These are phyloP conservation scores for Rhabdornis inornatus DNA, from an alignment of 2,113 vertebrate species.

Conservation along the genomic window DNA sequence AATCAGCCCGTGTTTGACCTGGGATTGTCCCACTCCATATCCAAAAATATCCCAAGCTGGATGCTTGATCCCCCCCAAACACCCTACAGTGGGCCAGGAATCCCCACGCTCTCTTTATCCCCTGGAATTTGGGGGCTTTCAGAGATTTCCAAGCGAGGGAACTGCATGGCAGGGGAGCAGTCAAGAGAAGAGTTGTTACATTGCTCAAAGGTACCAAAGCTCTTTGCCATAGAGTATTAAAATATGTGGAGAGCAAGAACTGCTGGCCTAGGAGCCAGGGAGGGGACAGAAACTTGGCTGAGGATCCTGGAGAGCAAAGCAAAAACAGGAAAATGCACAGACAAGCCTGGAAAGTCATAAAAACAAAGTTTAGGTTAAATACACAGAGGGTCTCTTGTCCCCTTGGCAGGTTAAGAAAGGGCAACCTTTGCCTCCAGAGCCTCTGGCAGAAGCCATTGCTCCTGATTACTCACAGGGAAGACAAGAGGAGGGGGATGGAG, in stretches of 20 bases:
- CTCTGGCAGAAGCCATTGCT: not conserved
- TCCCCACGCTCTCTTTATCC: not conserved
- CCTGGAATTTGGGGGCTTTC: not conserved
- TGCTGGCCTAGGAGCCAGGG: not conserved
- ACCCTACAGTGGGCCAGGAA: not conserved
- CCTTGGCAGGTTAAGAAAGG: not conserved
- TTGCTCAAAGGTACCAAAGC: not conserved
- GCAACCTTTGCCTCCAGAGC: not conserved
- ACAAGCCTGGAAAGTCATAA: slow-evolving; percentile 9
- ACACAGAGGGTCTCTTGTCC: not conserved
- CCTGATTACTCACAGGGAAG: not conserved
- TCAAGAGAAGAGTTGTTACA: not conserved
- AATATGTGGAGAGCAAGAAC: not conserved
- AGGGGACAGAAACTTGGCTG: slow-evolving; percentile 29
- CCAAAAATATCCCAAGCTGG: not conserved
- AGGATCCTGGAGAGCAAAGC: not conserved
- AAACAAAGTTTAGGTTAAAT: slow-evolving; percentile 30
- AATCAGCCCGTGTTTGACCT: accelerated
- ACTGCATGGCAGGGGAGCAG: accelerated
- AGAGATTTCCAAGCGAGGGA: not conserved
- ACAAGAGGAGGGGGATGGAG: not conserved
- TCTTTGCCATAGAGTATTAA: not conserved
- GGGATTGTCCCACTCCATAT: not conserved
- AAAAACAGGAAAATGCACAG: slow-evolving; percentile 39
- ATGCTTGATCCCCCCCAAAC: not conserved